phyloP scores from a whole-genome alignment of 1,140 invertebrate genomes.

The Wiebesia pumilae region DNA sequence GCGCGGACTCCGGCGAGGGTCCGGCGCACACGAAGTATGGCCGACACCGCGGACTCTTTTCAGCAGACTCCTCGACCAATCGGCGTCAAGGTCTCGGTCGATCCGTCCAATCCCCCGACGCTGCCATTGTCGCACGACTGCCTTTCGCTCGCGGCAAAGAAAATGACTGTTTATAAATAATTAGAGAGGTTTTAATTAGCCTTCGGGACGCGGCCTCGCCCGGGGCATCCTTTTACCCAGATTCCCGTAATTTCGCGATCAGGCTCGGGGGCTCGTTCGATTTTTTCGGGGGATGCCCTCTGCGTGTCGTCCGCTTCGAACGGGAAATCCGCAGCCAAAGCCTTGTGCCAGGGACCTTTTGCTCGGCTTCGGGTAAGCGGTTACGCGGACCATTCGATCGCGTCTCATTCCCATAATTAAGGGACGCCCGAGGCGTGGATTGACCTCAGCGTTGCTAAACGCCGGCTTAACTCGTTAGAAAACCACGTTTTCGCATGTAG shows the following conservation, averaged over 20 bases:
- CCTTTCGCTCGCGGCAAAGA: conserved; percentile 59
- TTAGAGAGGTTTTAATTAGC: conserved; percentile 76
- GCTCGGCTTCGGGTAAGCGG: neutral
- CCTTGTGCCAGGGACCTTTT: too few relatives aligned
- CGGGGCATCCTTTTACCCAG: neutral
- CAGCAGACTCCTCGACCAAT: conserved; percentile 55
- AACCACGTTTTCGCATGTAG: neutral
- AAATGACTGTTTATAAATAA: conserved; percentile 76
- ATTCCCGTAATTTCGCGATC: neutral
- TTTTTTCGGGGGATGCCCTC: neutral
- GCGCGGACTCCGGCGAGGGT: conserved; percentile 63
- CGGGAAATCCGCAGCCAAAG: too few relatives aligned
- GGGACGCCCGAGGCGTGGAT: neutral
- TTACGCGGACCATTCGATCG: neutral
- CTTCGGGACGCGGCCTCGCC: conserved; percentile 40
- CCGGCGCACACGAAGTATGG: neutral
- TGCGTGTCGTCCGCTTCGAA: neutral
- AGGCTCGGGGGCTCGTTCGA: neutral
- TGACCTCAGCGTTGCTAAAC: too few relatives aligned
- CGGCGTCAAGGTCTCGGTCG: neutral
- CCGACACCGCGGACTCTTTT: neutral
- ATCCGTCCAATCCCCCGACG: conserved; percentile 55
- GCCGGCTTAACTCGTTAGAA: too few relatives aligned
- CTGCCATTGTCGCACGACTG: conserved; percentile 58
- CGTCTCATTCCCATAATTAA: neutral